Conservation (phyloP, 1,140 invertebrate genomes). For the Lineus longissimus region DNA sequence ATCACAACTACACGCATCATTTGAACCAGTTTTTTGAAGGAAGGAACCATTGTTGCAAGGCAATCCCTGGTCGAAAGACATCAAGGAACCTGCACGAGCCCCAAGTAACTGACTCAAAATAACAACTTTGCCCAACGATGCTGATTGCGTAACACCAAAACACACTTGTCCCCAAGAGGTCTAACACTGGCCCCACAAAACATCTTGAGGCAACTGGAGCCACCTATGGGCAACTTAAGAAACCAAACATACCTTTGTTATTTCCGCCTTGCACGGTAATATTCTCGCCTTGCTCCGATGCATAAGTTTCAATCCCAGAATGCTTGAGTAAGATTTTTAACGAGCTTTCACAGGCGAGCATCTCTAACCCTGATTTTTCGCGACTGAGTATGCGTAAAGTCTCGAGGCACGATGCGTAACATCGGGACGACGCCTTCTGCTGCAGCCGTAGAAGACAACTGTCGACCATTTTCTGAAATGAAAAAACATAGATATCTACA, state of each 20-base stretch:
- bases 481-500: constrained; percentile 1
- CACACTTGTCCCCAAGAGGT: background rate
- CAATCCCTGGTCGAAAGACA: background rate
- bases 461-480: constrained; percentile 36
- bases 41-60: no score
- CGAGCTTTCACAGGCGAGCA: constrained; percentile 34
- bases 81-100: background rate
- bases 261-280: constrained; percentile 36
- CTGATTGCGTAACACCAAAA: background rate
- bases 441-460: constrained; percentile 26
- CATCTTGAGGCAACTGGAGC: background rate
- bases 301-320: constrained; percentile 41
- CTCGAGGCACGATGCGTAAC: constrained; percentile 39
- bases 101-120: background rate
- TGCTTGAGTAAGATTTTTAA: constrained; percentile 38
- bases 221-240: background rate
- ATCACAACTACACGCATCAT: background rate
- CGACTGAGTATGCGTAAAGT: constrained; percentile 46
- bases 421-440: constrained; percentile 26
- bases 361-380: constrained; percentile 45
- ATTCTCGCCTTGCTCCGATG: constrained; percentile 31
- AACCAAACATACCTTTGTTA: constrained; percentile 28
- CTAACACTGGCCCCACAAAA: background rate
- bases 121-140: background rate
- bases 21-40: no score